Conservation (phyloP, 1,140 invertebrate genomes). For the Acyrthosiphon pisum region DNA sequence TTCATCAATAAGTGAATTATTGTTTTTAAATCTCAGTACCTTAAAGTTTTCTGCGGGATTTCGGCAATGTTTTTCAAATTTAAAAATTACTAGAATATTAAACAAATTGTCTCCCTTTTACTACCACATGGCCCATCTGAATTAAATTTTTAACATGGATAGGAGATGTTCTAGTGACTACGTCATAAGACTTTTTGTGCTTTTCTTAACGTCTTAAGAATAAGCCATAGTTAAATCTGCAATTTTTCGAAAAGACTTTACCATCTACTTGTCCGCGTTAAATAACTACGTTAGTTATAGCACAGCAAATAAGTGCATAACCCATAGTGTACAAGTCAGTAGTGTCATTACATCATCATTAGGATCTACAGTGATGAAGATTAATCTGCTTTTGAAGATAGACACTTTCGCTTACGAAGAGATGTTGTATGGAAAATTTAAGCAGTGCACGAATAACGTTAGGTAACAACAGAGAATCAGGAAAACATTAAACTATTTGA, state of each 20-base stretch:
- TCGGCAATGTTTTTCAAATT: too few species aligned
- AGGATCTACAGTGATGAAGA: conserved; percentile 25
- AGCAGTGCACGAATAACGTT: conserved; percentile 5
- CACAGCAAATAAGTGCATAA: not conserved
- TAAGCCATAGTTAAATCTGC: not conserved
- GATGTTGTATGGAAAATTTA: conserved; percentile 16
- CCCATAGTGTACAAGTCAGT: not conserved
- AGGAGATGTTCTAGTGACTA: too few species aligned
- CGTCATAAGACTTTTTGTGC: too few species aligned
- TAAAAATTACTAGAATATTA: too few species aligned
- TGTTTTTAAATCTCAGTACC: not conserved
- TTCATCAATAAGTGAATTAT: not conserved
- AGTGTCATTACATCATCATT: conserved; percentile 30
- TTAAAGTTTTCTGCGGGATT: not conserved
- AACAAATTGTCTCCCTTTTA: too few species aligned
- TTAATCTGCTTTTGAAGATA: conserved; percentile 17
- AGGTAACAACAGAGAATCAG: not conserved
- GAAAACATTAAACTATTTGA: conserved; percentile 33
- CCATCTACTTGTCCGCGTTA: not conserved
- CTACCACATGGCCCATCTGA: too few species aligned
- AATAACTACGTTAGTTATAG: not conserved
- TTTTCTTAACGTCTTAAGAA: too few species aligned
- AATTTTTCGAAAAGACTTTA: not conserved
- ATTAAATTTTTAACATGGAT: too few species aligned
- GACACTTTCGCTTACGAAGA: conserved; percentile 26